phyloP scores from a whole-genome alignment of 2,888 invertebrate genomes.

The Leuctra nigra region DNA sequence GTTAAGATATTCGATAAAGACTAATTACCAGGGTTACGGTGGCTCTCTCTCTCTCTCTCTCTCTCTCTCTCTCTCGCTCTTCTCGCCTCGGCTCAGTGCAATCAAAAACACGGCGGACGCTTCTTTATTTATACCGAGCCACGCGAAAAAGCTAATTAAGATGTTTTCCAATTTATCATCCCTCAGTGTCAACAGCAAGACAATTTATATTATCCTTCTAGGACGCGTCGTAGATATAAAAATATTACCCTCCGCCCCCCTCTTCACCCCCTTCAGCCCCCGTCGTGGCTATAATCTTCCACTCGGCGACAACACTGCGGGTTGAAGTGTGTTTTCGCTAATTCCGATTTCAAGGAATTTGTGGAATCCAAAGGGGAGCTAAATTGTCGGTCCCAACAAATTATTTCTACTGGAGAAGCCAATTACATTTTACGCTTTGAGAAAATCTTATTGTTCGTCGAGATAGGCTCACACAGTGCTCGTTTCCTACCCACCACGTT shows the following conservation, averaged over 20 bases:
- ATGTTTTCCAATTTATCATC: constrained; percentile 15
- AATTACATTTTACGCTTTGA: constrained; percentile 12
- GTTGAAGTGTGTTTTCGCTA: neutral
- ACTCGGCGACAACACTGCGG: neutral
- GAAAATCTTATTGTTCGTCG: no score
- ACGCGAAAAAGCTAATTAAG: constrained; percentile 1
- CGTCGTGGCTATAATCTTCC: neutral
- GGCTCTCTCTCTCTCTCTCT: no score
- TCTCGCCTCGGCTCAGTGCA: neutral
- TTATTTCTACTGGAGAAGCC: constrained; percentile 13
- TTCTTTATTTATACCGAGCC: neutral
- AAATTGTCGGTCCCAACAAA: constrained; percentile 9
- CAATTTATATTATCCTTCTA: constrained; percentile 4
- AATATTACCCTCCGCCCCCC: neutral
- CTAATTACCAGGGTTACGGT: no score
- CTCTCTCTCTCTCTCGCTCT: no score
- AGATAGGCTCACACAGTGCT: no score
- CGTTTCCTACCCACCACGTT: no score
- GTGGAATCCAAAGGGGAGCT: neutral
- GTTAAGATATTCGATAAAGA: no score
- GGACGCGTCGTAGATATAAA: neutral
- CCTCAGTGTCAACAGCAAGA: constrained; percentile 8
- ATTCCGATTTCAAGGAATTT: constrained; percentile 1
- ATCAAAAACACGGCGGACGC: neutral
- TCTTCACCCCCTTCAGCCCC: no score